Evolutionary conservation across 2,888 invertebrate species (phyloP), one percentile per base, ranked within the genome.

Genomic region (Meloe dianella): DNA sequence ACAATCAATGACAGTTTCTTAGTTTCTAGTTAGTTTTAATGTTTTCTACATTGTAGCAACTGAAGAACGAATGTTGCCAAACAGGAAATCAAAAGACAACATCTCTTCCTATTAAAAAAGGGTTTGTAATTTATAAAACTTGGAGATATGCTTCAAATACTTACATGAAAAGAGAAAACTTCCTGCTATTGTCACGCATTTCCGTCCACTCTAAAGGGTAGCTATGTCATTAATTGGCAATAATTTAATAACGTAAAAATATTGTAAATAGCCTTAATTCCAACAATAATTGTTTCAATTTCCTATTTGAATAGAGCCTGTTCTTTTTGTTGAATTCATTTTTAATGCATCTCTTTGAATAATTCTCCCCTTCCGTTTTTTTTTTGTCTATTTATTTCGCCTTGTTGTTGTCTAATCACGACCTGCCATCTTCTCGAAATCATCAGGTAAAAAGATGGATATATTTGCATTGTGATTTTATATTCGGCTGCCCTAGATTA

Each of bases 161-260:
- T 58, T 64, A 69, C 64, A 68, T 77, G 27, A 54, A 74, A 75
- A 72, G 65, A 41, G 67, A 68, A 65, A 57, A 67, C 68, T 74
- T 77, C 75, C 76, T 74, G 71, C 63, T 60, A 61, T 66, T 66
- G 67, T 71, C 70, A 75, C 73, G 73, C 73, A 72, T 70, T 73
- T 74, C 76, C 74, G 73, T 59, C 67, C 47, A n/a, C n/a, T 47
- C 57, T 7, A 38, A 38, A 24, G 27, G 27, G 57, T 17, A 29
- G 29, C 30, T 20, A 10, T 54, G 27, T 12, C 2, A 20, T 54
- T 54, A 54, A 54, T 54, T 54, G 24, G 12, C 12, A 24, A 8
- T 54, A 51, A 47, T 6, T 8, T 47, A 41, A 41, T 17, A 41
- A 41, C n/a, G 38, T 7, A 35, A 17, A 41, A 6, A 35, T 35